A percentile compares a stretch with the other conserved stretches of the same genome.
Evolutionary conservation across 1,140 invertebrate genomes (phyloP).

Genomic region (Tetramorium parvispinum): DNA sequence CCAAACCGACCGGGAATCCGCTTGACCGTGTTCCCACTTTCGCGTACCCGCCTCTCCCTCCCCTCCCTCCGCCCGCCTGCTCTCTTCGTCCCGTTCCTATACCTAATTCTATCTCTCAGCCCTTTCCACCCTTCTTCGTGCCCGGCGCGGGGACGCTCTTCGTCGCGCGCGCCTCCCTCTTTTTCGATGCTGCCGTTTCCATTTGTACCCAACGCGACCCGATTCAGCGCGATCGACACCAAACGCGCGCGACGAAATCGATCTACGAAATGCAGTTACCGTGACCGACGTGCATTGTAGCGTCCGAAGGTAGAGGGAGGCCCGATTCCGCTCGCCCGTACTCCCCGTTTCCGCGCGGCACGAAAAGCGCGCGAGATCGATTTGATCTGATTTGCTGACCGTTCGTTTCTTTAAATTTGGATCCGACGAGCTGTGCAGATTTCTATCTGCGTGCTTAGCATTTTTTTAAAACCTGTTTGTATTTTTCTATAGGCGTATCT

Average conservation of each 20-base stretch:
- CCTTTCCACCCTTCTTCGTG: background rate
- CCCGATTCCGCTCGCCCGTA: constrained; percentile 48
- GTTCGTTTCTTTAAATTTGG: constrained; percentile 53
- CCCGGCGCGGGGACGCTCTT: constrained; percentile 4
- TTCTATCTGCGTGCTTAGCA: constrained; percentile 20
- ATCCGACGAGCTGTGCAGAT: constrained; percentile 25
- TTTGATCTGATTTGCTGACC: constrained; percentile 62
- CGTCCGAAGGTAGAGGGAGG: background rate
- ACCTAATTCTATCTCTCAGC: constrained; percentile 10
- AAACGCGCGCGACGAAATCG: constrained; percentile 65
- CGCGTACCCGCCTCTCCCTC: background rate
- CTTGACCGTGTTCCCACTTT: constrained; percentile 68
- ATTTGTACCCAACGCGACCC: constrained; percentile 31
- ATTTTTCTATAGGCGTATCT: background rate
- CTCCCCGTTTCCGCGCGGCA: background rate
- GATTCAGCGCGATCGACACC: constrained; percentile 44
- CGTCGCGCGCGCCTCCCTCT: constrained; percentile 34
- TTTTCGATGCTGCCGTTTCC: constrained; percentile 51
- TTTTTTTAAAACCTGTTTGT: constrained; percentile 27
- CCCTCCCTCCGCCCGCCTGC: background rate
- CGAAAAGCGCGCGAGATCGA: constrained; percentile 59
- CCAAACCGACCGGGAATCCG: constrained; percentile 57
- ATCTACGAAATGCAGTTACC: constrained; percentile 52
- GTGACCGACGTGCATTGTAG: constrained; percentile 60
- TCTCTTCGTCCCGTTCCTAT: background rate